Evolutionary conservation across 1,140 invertebrate genomes (phyloP).

Genomic region (Oedothorax gibbosus): DNA sequence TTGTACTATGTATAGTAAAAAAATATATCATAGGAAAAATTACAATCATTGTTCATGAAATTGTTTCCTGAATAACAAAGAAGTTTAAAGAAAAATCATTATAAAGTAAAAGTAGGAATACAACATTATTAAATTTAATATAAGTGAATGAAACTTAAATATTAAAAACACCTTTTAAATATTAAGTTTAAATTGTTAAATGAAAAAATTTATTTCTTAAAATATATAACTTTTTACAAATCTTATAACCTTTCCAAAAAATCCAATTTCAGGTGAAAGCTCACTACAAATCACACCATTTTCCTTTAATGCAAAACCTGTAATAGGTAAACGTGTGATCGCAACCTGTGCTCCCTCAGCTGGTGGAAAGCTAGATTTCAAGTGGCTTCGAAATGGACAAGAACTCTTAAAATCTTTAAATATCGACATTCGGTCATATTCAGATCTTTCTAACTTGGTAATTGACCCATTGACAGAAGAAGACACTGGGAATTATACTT

Average conservation of each 20-base stretch:
- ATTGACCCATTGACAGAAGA: conserved; percentile 37
- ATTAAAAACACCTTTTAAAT: no score
- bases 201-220: no score
- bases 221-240: no score
- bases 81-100: no score
- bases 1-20: no score
- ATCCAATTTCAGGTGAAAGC: background rate
- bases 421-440: background rate
- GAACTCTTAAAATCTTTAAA: background rate
- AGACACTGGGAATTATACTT: conserved; percentile 48
- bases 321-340: conserved; percentile 34
- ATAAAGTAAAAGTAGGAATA: no score
- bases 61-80: no score
- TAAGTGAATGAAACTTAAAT: no score
- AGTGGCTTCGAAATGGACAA: conserved; percentile 37
- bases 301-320: conserved; percentile 21
- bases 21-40: no score
- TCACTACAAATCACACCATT: conserved; percentile 34
- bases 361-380: conserved; percentile 40
- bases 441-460: conserved; percentile 15
- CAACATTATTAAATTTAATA: no score
- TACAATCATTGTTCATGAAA: no score
- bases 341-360: conserved; percentile 26
- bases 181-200: no score
- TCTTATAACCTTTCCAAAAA: background rate